A percentile compares a stretch with the other conserved stretches of the same genome.
Evolutionary conservation across 2,888 invertebrate species (phyloP).

Genomic region (Eilema griseolum): DNA sequence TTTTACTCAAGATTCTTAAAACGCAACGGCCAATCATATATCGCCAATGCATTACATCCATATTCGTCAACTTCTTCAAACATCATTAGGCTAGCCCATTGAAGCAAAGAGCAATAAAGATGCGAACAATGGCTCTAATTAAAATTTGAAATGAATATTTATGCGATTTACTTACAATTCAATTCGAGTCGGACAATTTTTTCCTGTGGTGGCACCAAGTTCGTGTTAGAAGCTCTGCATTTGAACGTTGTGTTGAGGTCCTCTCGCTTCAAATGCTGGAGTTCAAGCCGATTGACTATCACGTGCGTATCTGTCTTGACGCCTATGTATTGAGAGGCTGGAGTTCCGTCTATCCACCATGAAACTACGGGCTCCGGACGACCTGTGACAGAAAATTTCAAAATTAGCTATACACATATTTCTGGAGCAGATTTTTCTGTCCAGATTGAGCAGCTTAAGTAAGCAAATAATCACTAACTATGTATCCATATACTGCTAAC

Average conservation of each 20-base stretch:
- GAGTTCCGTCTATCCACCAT: constrained; percentile 92
- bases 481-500: too few relatives aligned
- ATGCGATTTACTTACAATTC: constrained; percentile 89
- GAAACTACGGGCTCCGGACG: constrained; percentile 93
- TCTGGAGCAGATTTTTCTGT: too few relatives aligned
- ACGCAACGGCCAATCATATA: not conserved
- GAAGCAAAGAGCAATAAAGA: not conserved
- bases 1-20: not conserved
- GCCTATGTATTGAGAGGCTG: constrained; percentile 90
- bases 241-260: constrained; percentile 95
- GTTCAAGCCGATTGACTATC: constrained; percentile 92
- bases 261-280: constrained; percentile 90
- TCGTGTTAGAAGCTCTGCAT: constrained; percentile 95
- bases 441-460: too few relatives aligned
- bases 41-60: not conserved
- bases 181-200: constrained; percentile 93
- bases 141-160: not conserved
- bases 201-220: constrained; percentile 93
- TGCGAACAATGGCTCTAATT: not conserved
- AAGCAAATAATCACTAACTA: too few relatives aligned
- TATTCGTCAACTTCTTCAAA: not conserved
- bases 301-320: constrained; percentile 91
- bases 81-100: not conserved
- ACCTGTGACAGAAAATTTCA: constrained; percentile 80
- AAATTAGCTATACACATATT: too few relatives aligned